phyloP scores from a whole-genome alignment of 2,797 vertebrate genomes.

The Propithecus deckenii region DNA sequence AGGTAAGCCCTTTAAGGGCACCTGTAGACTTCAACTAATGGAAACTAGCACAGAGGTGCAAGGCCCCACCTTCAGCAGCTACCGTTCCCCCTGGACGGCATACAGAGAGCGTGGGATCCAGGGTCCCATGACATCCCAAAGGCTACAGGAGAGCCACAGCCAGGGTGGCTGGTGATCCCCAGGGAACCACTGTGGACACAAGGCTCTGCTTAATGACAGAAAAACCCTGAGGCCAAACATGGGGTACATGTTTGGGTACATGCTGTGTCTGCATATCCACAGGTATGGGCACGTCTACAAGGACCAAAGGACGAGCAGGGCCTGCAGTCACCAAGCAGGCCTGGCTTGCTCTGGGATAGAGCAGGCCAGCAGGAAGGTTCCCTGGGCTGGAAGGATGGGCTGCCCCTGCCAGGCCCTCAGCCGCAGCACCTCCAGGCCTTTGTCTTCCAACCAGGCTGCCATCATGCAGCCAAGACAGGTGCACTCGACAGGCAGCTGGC shows the following conservation, averaged over 20 bases:
- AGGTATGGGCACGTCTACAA: not conserved
- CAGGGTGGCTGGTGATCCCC: not conserved
- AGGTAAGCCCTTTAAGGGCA: no score
- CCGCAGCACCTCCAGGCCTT: not conserved
- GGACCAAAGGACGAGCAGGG: not conserved
- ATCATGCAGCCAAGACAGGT: not conserved
- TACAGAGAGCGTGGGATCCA: not conserved
- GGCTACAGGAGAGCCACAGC: not conserved
- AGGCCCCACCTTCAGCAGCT: slow-evolving; percentile 31
- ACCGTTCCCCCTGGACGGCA: not conserved
- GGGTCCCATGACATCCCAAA: not conserved
- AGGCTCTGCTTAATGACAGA: not conserved
- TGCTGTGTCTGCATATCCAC: not conserved
- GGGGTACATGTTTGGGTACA: no score
- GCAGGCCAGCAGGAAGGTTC: not conserved
- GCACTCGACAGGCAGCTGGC: not conserved
- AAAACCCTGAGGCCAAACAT: not conserved
- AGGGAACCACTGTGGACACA: not conserved
- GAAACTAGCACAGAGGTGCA: slow-evolving; percentile 65
- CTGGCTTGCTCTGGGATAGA: not conserved
- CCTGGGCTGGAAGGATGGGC: not conserved
- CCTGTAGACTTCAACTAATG: slow-evolving; percentile 64
- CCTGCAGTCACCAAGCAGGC: not conserved
- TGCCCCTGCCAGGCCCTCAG: not conserved
- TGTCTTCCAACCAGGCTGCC: not conserved